A percentile compares a stretch with the other conserved stretches of the same genome.
Conservation (phyloP, 2,888 invertebrate genomes). For the Andricus curvator region DNA sequence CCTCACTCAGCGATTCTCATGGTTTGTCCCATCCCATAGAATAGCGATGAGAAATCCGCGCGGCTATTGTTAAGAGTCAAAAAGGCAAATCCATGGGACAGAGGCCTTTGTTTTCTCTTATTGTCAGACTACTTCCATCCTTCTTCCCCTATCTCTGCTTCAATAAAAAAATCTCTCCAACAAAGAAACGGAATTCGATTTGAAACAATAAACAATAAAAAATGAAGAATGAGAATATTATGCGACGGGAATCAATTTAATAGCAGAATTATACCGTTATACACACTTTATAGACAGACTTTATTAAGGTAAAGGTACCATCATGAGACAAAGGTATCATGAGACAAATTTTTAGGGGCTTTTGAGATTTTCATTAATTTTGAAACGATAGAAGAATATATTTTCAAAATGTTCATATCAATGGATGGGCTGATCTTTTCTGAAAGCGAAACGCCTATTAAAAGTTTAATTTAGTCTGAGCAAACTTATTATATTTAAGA, state of each 20-base stretch:
- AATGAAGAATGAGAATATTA: constrained; percentile 13
- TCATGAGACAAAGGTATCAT: too few relatives aligned
- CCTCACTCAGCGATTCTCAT: constrained; percentile 17
- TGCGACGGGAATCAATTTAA: not conserved
- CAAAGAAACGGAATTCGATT: constrained; percentile 1
- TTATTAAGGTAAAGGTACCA: too few relatives aligned
- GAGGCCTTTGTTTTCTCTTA: constrained; percentile 22
- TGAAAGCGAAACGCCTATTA: too few relatives aligned
- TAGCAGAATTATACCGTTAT: not conserved
- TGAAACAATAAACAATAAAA: constrained; percentile 27
- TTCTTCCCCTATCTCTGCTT: not conserved
- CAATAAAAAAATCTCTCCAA: constrained; percentile 6
- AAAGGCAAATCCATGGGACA: constrained; percentile 23
- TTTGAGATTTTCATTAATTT: too few relatives aligned
- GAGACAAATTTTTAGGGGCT: too few relatives aligned
- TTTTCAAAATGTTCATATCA: too few relatives aligned
- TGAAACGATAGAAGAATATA: too few relatives aligned
- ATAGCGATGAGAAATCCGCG: constrained; percentile 18
- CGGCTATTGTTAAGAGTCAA: constrained; percentile 27
- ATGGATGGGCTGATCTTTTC: too few relatives aligned
- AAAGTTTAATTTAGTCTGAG: too few relatives aligned
- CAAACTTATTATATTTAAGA: too few relatives aligned
- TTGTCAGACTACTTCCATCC: not conserved
- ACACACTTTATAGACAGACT: too few relatives aligned
- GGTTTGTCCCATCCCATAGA: not conserved